Conservation (phyloP, 2,888 invertebrate genomes). For the Cylindroiulus punctatus region DNA sequence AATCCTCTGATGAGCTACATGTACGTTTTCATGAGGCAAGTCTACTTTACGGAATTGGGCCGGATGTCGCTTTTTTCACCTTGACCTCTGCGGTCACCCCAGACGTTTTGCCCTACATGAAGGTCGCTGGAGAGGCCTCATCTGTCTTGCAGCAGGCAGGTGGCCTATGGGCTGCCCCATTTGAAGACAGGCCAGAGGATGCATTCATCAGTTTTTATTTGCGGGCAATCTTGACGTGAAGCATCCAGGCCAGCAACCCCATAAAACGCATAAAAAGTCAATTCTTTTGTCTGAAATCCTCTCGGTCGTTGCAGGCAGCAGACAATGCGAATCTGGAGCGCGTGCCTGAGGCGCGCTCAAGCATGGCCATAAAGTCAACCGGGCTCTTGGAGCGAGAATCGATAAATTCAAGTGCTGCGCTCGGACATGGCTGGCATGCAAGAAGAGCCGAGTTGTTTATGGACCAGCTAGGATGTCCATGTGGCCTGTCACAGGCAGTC, state of each 20-base stretch:
- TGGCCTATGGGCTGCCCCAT: not conserved
- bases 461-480: no score
- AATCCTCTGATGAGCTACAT: no score
- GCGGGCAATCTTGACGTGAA: no score
- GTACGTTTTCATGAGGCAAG: not conserved
- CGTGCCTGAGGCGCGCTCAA: not conserved
- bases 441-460: no score
- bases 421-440: no score
- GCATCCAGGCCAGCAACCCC: not conserved
- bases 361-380: not conserved
- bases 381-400: not conserved
- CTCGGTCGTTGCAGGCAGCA: not conserved
- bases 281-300: constrained; percentile 13
- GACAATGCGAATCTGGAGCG: not conserved
- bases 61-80: not conserved
- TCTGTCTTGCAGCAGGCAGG: not conserved
- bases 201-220: constrained; percentile 8
- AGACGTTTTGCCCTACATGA: not conserved
- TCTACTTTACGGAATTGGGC: not conserved
- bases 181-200: not conserved
- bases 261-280: not conserved
- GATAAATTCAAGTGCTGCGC: no score
- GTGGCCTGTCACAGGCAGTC: no score
- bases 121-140: not conserved
- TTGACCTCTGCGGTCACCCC: not conserved